phyloP scores from a whole-genome alignment of 1,140 invertebrate species.

The Megalonaias nervosa region DNA sequence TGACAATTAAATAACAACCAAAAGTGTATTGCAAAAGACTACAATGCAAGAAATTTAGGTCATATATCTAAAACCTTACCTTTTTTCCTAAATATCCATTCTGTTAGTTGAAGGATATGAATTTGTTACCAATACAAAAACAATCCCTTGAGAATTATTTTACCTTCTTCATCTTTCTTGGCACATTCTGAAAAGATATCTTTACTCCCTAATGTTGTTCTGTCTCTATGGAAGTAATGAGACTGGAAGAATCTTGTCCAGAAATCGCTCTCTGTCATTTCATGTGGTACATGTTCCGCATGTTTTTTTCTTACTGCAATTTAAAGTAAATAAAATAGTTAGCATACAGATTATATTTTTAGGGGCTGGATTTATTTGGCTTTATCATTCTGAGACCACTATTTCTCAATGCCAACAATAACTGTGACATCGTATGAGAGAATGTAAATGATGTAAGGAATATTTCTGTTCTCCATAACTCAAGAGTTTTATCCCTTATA shows the following conservation, averaged over 20 bases:
- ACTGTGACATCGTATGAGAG: no score
- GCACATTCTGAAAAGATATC: conserved; percentile 98
- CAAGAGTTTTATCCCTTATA: no score
- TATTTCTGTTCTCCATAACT: no score
- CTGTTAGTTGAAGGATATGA: background rate
- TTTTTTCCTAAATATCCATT: background rate
- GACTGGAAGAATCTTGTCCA: conserved; percentile 99
- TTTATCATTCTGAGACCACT: no score
- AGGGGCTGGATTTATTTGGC: no score
- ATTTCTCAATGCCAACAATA: no score
- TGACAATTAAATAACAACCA: background rate
- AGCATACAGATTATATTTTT: no score
- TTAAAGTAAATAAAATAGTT: conserved; percentile 2
- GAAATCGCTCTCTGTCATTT: conserved; percentile 96
- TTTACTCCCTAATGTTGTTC: conserved; percentile 85
- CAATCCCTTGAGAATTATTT: conserved; percentile 10
- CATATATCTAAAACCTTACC: conserved; percentile 4
- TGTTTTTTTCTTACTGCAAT: conserved; percentile 93
- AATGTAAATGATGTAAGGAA: no score
- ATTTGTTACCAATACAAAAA: background rate
- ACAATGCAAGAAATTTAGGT: background rate
- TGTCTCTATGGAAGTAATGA: conserved; percentile 99
- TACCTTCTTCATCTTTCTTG: conserved; percentile 91
- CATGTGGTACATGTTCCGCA: conserved; percentile 94
- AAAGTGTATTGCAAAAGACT: background rate